Evolutionary conservation across 2,113 vertebrate species (phyloP).

Genomic region (Pipa parva): DNA sequence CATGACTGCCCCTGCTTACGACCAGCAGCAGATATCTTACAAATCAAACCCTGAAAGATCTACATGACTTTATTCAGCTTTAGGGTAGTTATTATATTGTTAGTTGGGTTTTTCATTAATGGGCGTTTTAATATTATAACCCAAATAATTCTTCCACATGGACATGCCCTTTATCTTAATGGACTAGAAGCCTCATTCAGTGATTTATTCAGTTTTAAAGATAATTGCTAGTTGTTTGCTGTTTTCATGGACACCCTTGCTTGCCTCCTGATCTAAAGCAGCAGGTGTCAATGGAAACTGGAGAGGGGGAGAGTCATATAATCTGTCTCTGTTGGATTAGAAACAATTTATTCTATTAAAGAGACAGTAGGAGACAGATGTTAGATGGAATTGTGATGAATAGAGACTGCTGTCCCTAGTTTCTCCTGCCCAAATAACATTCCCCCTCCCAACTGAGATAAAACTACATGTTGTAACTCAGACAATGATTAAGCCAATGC

Average conservation of each 20-base stretch:
- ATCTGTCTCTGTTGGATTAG: rapidly evolving
- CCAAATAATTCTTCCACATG: too few relatives aligned
- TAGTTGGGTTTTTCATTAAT: too few relatives aligned
- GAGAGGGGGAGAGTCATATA: neutral
- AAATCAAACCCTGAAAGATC: too few relatives aligned
- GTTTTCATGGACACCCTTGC: neutral
- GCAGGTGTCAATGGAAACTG: neutral
- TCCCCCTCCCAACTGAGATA: conserved; percentile 43
- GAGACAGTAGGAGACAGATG: conserved; percentile 36
- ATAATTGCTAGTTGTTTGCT: neutral
- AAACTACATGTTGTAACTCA: conserved; percentile 38
- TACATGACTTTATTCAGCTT: too few relatives aligned
- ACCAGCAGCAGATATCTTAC: too few relatives aligned
- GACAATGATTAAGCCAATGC: conserved; percentile 49
- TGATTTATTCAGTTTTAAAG: too few relatives aligned
- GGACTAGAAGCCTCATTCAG: too few relatives aligned
- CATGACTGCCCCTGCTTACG: too few relatives aligned
- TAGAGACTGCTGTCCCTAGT: conserved; percentile 37
- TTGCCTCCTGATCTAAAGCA: conserved; percentile 7
- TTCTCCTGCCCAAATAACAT: conserved; percentile 41
- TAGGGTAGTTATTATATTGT: too few relatives aligned
- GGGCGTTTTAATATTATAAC: too few relatives aligned
- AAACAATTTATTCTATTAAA: neutral
- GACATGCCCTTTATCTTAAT: too few relatives aligned
- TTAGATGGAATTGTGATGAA: conserved; percentile 49